Percentiles rank a stretch among this genome's conserved stretches.
Conservation (phyloP, 1,140 invertebrate genomes). For the Gryon sp. region DNA sequence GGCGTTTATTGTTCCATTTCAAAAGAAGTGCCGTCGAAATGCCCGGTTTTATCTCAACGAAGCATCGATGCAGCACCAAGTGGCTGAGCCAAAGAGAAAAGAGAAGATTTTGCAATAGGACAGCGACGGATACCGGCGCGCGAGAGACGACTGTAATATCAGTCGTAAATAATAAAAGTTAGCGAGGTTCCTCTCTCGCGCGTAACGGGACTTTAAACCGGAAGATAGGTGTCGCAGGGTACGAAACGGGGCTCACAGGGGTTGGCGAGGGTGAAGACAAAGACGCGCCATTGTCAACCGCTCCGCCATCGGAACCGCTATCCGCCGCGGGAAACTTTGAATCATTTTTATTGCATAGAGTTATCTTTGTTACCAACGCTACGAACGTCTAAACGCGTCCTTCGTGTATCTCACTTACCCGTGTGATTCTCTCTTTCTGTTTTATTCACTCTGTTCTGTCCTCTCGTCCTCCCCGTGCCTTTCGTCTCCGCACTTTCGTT, state of each 20-base stretch:
- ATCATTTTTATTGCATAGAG: conserved; percentile 81
- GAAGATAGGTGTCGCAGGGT: conserved; percentile 80
- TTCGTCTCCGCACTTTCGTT: conserved; percentile 53
- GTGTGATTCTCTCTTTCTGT: conserved; percentile 48
- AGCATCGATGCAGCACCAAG: conserved; percentile 53
- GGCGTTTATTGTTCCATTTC: conserved; percentile 27
- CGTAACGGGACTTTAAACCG: conserved; percentile 79
- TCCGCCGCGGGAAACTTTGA: conserved; percentile 81
- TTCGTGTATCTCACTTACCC: conserved; percentile 57
- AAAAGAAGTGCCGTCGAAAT: conserved; percentile 18
- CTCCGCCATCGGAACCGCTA: conserved; percentile 79
- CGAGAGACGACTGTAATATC: conserved; percentile 76
- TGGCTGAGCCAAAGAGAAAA: conserved; percentile 34
- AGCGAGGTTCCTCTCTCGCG: conserved; percentile 76
- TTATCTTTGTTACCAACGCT: conserved; percentile 80
- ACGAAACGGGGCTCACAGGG: conserved; percentile 67
- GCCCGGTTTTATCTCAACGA: conserved; percentile 37
- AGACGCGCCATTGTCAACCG: conserved; percentile 80
- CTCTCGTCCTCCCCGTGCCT: no score
- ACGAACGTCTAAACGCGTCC: conserved; percentile 78
- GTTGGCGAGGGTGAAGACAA: conserved; percentile 76
- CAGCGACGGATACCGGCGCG: conserved; percentile 57
- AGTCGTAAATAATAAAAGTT: conserved; percentile 81
- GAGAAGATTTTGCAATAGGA: conserved; percentile 62
- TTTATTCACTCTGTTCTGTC: conserved; percentile 61